phyloP scores from a whole-genome alignment of 2,113 vertebrate genomes.

The Spermophilus dauricus region DNA sequence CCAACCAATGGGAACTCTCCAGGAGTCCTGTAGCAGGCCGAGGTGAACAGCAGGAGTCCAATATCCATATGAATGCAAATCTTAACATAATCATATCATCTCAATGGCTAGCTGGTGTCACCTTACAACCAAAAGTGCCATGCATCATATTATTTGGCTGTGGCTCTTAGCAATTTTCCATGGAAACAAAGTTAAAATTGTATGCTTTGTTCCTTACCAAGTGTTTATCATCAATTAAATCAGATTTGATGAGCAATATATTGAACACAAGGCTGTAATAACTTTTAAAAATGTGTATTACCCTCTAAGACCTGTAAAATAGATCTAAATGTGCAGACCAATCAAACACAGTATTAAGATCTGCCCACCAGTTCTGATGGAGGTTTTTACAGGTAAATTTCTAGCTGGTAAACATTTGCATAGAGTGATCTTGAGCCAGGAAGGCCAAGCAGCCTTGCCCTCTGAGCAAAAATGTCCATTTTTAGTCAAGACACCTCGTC shows the following conservation, averaged over 20 bases:
- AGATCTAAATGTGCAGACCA: not conserved
- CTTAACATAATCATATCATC: no score
- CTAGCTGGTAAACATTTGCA: not conserved
- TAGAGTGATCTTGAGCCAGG: not conserved
- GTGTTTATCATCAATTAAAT: slow-evolving; percentile 13
- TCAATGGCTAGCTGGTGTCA: no score
- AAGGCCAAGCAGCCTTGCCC: not conserved
- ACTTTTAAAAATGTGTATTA: not conserved
- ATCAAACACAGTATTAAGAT: not conserved
- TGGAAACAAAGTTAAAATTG: slow-evolving; percentile 32
- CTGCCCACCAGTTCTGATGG: not conserved
- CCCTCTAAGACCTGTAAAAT: not conserved
- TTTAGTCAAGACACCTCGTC: not conserved
- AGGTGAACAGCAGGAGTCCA: no score
- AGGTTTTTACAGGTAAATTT: not conserved
- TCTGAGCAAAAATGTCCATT: not conserved
- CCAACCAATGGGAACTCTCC: no score
- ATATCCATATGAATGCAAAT: no score
- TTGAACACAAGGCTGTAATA: not conserved
- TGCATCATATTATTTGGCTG: no score
- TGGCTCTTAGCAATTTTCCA: not conserved
- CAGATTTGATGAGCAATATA: slow-evolving; percentile 1
- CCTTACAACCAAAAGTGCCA: no score
- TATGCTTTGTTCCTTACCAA: not conserved
- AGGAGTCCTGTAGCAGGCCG: no score